Conservation (phyloP, 92 coral and sea anemone genomes). For the Porites divaricata region DNA sequence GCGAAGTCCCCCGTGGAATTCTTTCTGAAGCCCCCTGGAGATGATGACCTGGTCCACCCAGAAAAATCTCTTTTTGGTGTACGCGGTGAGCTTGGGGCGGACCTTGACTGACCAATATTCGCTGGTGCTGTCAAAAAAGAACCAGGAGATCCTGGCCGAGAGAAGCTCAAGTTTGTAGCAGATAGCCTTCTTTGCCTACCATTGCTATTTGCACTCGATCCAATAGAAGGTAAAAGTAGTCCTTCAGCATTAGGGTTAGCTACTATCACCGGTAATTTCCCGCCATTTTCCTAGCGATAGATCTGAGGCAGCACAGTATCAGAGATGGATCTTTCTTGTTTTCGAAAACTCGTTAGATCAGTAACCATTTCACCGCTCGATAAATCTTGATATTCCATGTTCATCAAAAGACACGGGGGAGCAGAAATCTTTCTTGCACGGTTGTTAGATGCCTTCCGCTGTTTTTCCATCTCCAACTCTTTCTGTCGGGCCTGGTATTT, state of each 20-base stretch:
- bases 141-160: neutral
- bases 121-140: neutral
- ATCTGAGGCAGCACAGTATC: neutral
- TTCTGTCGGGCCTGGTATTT: slow-evolving; percentile 46
- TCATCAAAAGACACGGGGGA: slow-evolving; percentile 18
- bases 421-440: slow-evolving; percentile 38
- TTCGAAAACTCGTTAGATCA: neutral
- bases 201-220: neutral
- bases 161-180: neutral
- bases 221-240: slow-evolving; percentile 5
- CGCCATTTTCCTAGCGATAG: neutral
- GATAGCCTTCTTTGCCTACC: slow-evolving; percentile 14
- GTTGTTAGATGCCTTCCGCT: neutral
- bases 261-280: neutral
- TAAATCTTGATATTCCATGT: slow-evolving; percentile 15
- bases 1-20: neutral
- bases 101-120: slow-evolving; percentile 9
- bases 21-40: slow-evolving; percentile 1
- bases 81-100: slow-evolving; percentile 53
- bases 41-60: neutral
- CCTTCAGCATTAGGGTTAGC: neutral
- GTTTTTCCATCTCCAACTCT: slow-evolving; percentile 33
- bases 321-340: slow-evolving; percentile 15
- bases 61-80: slow-evolving; percentile 4
- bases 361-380: slow-evolving; percentile 7